Conservation (phyloP, 2,888 invertebrate species). For the Cantharis flavilabris region DNA sequence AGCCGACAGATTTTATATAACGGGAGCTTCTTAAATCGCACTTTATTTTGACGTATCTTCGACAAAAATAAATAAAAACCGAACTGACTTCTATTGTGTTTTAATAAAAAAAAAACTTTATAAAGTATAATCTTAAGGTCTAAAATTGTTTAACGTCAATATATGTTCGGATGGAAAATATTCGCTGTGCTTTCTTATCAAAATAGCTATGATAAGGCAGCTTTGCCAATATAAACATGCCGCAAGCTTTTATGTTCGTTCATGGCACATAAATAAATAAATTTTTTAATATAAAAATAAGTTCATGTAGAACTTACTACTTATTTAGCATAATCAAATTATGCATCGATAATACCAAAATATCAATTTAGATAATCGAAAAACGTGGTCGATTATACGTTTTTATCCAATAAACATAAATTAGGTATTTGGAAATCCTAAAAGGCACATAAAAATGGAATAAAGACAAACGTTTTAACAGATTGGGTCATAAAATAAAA, state of each 20-base stretch:
- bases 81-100: not conserved
- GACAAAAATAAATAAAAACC: slow-evolving; percentile 23
- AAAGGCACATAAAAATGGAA: slow-evolving; percentile 23
- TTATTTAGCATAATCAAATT: not conserved
- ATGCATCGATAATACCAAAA: not conserved
- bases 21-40: slow-evolving; percentile 19
- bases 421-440: slow-evolving; percentile 27
- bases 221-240: slow-evolving; percentile 41
- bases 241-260: slow-evolving; percentile 33
- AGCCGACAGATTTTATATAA: slow-evolving; percentile 11
- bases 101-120: not conserved
- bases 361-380: slow-evolving; percentile 4
- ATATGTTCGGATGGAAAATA: slow-evolving; percentile 13
- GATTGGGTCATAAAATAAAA: slow-evolving; percentile 32
- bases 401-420: slow-evolving; percentile 19
- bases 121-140: slow-evolving; percentile 6
- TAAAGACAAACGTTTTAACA: slow-evolving; percentile 33
- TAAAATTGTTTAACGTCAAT: slow-evolving; percentile 27
- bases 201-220: slow-evolving; percentile 38
- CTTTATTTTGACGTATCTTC: slow-evolving; percentile 23
- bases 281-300: slow-evolving; percentile 2
- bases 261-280: slow-evolving; percentile 29
- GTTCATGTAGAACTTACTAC: not conserved
- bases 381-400: slow-evolving; percentile 3
- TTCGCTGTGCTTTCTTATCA: slow-evolving; percentile 38